A percentile compares a stretch with the other conserved stretches of the same genome.
These are phyloP conservation scores for Erebia epiphron DNA, from an alignment of 2,888 invertebrate genomes.

Conservation along the genomic window DNA sequence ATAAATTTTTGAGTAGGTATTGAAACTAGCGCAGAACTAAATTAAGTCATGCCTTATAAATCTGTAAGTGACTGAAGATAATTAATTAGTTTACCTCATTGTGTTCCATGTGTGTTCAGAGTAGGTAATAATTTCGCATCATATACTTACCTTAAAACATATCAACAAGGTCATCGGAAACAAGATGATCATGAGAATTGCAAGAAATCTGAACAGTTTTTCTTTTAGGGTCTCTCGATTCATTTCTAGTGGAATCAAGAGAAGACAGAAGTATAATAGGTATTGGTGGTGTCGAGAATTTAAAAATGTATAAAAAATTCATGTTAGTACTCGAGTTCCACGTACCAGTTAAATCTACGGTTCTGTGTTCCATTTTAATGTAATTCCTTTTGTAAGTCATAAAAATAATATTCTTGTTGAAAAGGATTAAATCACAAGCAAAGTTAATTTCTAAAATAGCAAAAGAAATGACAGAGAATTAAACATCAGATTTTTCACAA, in stretches of 20 bases:
- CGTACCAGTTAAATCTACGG: not conserved
- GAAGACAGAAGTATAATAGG: constrained; percentile 10
- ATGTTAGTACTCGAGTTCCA: not conserved
- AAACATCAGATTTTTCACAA: not conserved
- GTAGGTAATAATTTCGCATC: not conserved
- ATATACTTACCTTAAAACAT: constrained; percentile 53
- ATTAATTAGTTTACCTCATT: not conserved
- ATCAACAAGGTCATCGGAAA: constrained; percentile 52
- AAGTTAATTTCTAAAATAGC: not conserved
- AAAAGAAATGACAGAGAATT: not conserved
- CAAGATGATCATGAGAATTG: constrained; percentile 49
- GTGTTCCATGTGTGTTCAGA: not conserved
- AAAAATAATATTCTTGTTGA: not conserved
- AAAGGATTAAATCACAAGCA: not conserved
- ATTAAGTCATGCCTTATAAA: no score
- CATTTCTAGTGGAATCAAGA: constrained; percentile 46
- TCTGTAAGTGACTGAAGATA: no score
- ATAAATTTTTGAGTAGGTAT: no score
- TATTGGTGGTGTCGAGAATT: not conserved
- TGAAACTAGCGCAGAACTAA: no score
- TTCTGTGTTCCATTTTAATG: not conserved
- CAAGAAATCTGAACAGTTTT: constrained; percentile 48
- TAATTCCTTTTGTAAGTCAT: not conserved
- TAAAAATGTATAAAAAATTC: not conserved
- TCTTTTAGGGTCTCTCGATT: constrained; percentile 47